These are phyloP conservation scores for Silvanus unidentatus DNA, from an alignment of 2,888 invertebrate species.

Conservation along the genomic window DNA sequence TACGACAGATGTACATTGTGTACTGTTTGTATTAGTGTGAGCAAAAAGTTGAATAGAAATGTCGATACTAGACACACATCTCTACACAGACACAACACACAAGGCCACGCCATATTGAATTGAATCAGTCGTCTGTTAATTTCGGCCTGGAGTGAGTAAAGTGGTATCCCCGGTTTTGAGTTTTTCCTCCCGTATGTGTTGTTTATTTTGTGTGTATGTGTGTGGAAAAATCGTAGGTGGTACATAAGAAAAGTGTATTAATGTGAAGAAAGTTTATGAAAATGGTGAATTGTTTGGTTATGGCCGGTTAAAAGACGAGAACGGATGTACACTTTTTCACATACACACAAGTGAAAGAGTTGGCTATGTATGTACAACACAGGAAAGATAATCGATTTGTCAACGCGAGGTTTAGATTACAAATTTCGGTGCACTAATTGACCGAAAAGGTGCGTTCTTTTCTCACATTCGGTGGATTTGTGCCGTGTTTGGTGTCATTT, in stretches of 20 bases:
- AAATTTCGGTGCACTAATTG: conserved; percentile 51
- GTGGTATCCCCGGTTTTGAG: conserved; percentile 37
- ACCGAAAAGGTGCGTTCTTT: conserved; percentile 47
- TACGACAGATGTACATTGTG: conserved; percentile 19
- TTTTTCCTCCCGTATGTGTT: conserved; percentile 23
- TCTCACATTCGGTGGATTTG: conserved; percentile 17
- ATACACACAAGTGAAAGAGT: conserved; percentile 3
- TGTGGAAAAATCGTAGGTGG: conserved; percentile 15
- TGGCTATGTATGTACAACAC: conserved; percentile 32
- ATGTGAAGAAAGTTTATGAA: conserved; percentile 13
- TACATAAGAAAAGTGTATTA: conserved; percentile 32
- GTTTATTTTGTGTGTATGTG: conserved; percentile 7
- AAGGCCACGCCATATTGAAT: conserved; percentile 56
- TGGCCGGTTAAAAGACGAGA: background rate
- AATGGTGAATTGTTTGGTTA: conserved; percentile 6
- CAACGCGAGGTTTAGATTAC: conserved; percentile 50
- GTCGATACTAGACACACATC: conserved; percentile 18
- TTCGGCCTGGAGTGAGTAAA: conserved; percentile 49
- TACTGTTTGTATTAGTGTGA: conserved; percentile 8
- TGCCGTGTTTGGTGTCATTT: conserved; percentile 44
- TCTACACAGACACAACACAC: conserved; percentile 36
- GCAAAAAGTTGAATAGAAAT: conserved; percentile 14
- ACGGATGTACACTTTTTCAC: background rate
- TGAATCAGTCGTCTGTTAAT: conserved; percentile 55
- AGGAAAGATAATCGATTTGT: conserved; percentile 52